Percentiles rank a stretch among this genome's conserved stretches.
These are phyloP conservation scores for Dermatemys mawii DNA, from an alignment of 2,113 vertebrate genomes.

Conservation along the genomic window DNA sequence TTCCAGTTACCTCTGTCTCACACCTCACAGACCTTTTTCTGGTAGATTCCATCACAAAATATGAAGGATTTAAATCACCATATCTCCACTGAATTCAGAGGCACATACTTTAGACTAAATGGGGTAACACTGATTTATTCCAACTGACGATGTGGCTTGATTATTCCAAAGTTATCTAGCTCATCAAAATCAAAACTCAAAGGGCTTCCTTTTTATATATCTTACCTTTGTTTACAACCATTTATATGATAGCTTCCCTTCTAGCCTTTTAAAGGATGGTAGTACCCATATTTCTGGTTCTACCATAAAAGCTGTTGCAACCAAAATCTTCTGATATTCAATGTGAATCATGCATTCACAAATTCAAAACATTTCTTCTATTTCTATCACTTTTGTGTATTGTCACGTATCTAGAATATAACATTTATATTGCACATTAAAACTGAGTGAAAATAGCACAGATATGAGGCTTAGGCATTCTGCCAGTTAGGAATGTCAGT, in stretches of 20 bases:
- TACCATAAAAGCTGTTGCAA: not conserved
- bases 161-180: not conserved
- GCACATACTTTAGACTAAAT: not conserved
- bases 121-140: not conserved
- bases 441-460: not conserved
- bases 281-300: not conserved
- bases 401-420: not conserved
- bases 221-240: not conserved
- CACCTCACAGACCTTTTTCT: not conserved
- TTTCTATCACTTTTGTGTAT: not conserved
- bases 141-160: rapidly evolving
- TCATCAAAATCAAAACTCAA: not conserved
- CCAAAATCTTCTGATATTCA: not conserved
- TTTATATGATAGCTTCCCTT: not conserved
- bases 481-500: not conserved
- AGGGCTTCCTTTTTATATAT: not conserved
- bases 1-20: not conserved
- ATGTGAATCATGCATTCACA: not conserved
- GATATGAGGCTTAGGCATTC: not conserved
- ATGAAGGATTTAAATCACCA: not conserved
- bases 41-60: not conserved
- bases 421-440: not conserved
- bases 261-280: not conserved
- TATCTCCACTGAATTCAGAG: not conserved
- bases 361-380: not conserved